Evolutionary conservation across 2,113 vertebrate genomes (phyloP).

Genomic region (Dipodomys merriami): DNA sequence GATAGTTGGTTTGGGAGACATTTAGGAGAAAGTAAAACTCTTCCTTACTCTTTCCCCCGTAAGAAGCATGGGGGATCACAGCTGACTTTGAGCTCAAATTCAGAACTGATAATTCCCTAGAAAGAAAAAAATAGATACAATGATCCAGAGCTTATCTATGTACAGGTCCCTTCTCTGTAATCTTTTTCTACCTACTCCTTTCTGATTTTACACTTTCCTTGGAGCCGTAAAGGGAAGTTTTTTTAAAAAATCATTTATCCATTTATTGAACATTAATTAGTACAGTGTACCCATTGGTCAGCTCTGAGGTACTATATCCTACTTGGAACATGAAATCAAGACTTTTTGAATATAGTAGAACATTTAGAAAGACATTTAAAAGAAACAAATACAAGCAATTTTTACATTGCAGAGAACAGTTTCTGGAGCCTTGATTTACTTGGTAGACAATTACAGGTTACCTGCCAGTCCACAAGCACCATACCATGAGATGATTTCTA

Average conservation of each 20-base stretch:
- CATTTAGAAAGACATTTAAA: neutral
- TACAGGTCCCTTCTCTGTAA: neutral
- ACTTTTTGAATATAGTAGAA: neutral
- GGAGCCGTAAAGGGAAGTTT: neutral
- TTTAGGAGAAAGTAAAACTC: no score
- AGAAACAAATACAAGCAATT: neutral
- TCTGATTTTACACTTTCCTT: neutral
- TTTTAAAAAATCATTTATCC: neutral
- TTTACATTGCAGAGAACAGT: conserved; percentile 4
- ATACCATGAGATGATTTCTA: neutral
- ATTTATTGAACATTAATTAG: neutral
- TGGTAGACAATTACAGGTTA: neutral
- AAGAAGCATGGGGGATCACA: neutral
- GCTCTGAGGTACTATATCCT: neutral
- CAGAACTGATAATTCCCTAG: neutral
- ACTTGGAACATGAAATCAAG: neutral
- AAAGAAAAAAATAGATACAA: neutral
- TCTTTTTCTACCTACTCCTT: neutral
- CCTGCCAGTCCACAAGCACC: neutral
- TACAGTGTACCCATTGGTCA: neutral
- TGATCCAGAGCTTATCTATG: neutral
- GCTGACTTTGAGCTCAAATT: neutral
- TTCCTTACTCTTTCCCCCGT: neutral
- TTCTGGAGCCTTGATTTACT: conserved; percentile 1
- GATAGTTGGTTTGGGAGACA: neutral